Percentiles rank a stretch among this genome's conserved stretches.
These are phyloP conservation scores for Stenichneumon culpator DNA, from an alignment of 2,888 invertebrate genomes.

Conservation along the genomic window DNA sequence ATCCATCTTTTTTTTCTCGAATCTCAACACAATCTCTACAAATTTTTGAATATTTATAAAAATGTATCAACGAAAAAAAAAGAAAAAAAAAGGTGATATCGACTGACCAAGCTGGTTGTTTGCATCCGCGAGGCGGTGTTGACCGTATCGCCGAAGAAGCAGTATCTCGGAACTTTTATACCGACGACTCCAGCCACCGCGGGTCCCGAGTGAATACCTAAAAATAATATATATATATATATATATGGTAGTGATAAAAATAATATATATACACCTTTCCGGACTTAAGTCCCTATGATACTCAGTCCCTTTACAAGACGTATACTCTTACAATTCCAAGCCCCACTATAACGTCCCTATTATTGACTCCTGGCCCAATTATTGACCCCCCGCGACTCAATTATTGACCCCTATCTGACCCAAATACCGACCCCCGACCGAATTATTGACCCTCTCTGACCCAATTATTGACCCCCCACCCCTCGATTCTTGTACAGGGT, in stretches of 20 bases:
- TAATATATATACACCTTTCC: not conserved
- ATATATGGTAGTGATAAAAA: too few species aligned
- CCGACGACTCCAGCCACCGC: constrained; percentile 96
- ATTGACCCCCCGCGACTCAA: too few species aligned
- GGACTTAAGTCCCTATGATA: too few species aligned
- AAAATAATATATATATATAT: not conserved
- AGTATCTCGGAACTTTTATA: constrained; percentile 93
- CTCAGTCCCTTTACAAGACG: too few species aligned
- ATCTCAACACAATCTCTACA: not conserved
- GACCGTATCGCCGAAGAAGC: constrained; percentile 96
- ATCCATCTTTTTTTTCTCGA: not conserved
- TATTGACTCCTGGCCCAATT: too few species aligned
- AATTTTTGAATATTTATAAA: not conserved
- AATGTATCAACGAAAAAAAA: not conserved
- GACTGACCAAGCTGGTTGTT: constrained; percentile 87
- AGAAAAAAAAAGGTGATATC: not conserved
- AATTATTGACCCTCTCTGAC: too few species aligned
- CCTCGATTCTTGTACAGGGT: too few species aligned
- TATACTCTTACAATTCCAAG: too few species aligned
- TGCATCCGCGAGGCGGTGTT: constrained; percentile 97
- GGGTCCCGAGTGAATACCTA: constrained; percentile 93
- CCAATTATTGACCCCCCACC: too few species aligned
- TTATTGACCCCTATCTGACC: too few species aligned
- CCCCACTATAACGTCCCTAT: too few species aligned
- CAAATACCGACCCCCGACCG: too few species aligned